Evolutionary conservation across 1,140 invertebrate species (phyloP).

Genomic region (Magallana angulata): DNA sequence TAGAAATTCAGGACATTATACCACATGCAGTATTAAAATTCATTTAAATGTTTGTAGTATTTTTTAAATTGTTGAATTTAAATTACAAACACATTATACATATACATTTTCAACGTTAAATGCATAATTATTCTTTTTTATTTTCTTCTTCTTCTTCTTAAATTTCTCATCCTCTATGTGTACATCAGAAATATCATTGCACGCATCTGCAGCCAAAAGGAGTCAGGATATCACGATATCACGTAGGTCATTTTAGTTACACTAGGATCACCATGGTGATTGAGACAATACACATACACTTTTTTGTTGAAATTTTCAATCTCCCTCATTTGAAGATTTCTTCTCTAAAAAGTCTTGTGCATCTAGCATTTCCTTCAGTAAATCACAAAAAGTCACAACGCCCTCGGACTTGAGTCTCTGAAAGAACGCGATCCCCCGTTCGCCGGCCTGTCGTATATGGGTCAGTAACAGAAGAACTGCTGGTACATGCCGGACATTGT

Average conservation of each 20-base stretch:
- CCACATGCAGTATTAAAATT: no score
- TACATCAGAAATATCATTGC: background rate
- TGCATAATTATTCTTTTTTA: background rate
- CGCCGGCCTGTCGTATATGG: conserved; percentile 74
- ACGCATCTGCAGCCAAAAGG: conserved; percentile 12
- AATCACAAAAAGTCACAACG: conserved; percentile 73
- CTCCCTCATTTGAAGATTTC: conserved; percentile 44
- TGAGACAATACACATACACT: conserved; percentile 15
- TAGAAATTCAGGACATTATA: no score
- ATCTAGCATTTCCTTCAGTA: conserved; percentile 75
- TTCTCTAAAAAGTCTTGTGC: conserved; percentile 68
- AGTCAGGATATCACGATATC: background rate
- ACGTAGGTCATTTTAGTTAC: background rate
- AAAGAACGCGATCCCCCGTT: conserved; percentile 71
- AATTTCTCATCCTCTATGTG: background rate
- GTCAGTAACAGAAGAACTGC: conserved; percentile 73
- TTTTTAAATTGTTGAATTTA: no score
- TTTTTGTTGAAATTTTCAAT: background rate
- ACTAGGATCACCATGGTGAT: conserved; percentile 6
- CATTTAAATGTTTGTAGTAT: no score
- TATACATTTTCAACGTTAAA: background rate
- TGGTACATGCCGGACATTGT: conserved; percentile 71
- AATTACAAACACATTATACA: no score
- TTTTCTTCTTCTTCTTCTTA: background rate
- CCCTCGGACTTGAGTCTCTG: conserved; percentile 74